phyloP scores from a whole-genome alignment of 2,797 vertebrate genomes.

The Sebastes trivittatus region DNA sequence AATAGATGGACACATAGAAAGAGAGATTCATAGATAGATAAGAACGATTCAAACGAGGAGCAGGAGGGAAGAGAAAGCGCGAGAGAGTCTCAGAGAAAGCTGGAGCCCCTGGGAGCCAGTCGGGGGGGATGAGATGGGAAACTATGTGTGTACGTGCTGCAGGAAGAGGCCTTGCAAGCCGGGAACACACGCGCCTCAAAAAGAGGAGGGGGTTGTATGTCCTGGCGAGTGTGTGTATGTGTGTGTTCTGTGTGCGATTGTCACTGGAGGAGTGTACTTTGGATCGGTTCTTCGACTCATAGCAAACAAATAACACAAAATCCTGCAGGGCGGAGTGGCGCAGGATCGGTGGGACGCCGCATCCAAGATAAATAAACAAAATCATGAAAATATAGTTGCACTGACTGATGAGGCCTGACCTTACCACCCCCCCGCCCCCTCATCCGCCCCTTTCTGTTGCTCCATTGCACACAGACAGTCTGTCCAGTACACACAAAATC shows the following conservation, averaged over 20 bases:
- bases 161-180: constrained; percentile 77
- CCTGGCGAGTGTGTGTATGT: constrained; percentile 4
- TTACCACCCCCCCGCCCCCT: not conserved
- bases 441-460: constrained; percentile 2
- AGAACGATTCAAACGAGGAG: constrained; percentile 28
- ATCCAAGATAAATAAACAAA: constrained; percentile 71
- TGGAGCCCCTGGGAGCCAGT: constrained; percentile 56
- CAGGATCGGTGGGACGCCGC: not conserved
- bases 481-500: constrained; percentile 56
- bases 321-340: constrained; percentile 23
- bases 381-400: constrained; percentile 54
- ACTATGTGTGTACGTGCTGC: constrained; percentile 82
- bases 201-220: constrained; percentile 15
- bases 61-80: constrained; percentile 23
- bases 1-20: constrained; percentile 40
- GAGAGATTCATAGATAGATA: constrained; percentile 36
- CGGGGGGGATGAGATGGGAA: constrained; percentile 71
- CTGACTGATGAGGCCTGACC: constrained; percentile 48
- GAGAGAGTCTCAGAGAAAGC: constrained; percentile 49
- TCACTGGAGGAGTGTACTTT: constrained; percentile 64
- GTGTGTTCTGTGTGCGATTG: constrained; percentile 49
- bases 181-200: constrained; percentile 32
- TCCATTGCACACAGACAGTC: constrained; percentile 41
- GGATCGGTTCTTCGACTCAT: constrained; percentile 49
- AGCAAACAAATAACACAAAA: constrained; percentile 71